Evolutionary conservation across 2,888 invertebrate species (phyloP).

Genomic region (Pyrrhosoma nymphula): DNA sequence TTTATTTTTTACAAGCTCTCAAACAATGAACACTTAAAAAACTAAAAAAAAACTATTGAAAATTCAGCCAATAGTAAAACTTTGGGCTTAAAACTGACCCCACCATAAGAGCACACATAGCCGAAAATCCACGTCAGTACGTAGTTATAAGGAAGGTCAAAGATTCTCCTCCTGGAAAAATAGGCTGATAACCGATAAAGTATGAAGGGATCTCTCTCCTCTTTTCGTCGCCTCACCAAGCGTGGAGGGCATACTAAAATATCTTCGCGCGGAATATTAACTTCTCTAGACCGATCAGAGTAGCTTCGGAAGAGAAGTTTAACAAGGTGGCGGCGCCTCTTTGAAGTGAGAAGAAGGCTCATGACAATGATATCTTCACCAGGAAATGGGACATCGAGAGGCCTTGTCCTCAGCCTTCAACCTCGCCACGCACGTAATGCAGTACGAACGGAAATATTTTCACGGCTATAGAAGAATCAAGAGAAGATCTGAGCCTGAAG

Average conservation of each 20-base stretch:
- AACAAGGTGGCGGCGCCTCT: neutral
- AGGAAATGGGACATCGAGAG: neutral
- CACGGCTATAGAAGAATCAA: neutral
- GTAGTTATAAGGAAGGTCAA: too few species aligned
- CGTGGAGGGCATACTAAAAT: neutral
- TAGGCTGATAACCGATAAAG: too few species aligned
- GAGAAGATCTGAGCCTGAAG: neutral
- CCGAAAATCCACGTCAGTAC: too few species aligned
- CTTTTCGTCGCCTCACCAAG: neutral
- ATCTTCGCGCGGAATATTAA: slow-evolving; percentile 4
- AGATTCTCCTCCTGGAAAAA: too few species aligned
- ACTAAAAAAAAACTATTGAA: too few species aligned
- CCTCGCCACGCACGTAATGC: neutral
- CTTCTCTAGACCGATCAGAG: neutral
- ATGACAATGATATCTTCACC: neutral
- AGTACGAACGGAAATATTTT: neutral
- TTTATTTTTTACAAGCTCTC: too few species aligned
- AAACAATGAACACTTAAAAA: too few species aligned
- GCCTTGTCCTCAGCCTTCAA: neutral
- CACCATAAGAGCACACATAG: too few species aligned
- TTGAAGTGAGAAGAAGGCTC: neutral
- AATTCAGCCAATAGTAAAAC: too few species aligned
- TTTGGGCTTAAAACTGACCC: too few species aligned
- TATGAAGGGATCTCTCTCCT: too few species aligned
- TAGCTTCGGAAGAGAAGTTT: neutral